Percentiles rank a stretch among this genome's conserved stretches.
phyloP scores from a whole-genome alignment of 2,797 vertebrate genomes.

The Synaphobranchus kaupii region DNA sequence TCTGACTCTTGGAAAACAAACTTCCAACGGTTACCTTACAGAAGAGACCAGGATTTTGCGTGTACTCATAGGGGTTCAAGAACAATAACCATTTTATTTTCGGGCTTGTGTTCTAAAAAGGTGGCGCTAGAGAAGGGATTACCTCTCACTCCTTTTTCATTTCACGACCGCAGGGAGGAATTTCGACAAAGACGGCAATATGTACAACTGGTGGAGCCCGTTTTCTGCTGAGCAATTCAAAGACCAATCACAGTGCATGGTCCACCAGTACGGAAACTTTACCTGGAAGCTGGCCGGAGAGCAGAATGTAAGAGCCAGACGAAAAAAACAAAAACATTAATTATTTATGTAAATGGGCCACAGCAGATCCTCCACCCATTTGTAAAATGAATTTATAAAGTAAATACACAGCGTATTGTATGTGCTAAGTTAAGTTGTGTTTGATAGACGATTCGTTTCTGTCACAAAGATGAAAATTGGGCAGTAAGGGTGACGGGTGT shows the following conservation, averaged over 20 bases:
- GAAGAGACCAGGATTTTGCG: too few species aligned
- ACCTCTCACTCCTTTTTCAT: background rate
- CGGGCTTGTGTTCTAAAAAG: too few species aligned
- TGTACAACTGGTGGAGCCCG: conserved; percentile 98
- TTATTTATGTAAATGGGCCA: background rate
- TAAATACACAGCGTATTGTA: background rate
- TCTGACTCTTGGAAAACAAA: too few species aligned
- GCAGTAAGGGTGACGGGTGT: conserved; percentile 46
- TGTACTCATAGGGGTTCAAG: too few species aligned
- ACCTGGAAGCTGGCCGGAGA: conserved; percentile 89
- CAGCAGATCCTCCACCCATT: background rate
- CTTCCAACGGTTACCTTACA: too few species aligned
- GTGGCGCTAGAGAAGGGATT: too few species aligned
- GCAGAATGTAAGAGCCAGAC: conserved; percentile 80
- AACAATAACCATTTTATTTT: too few species aligned
- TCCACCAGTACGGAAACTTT: conserved; percentile 89
- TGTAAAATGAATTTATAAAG: background rate
- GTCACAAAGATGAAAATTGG: background rate
- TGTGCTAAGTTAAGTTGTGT: background rate
- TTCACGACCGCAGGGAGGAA: conserved; percentile 80
- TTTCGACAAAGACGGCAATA: conserved; percentile 94
- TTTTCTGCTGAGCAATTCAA: conserved; percentile 89
- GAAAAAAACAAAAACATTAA: background rate
- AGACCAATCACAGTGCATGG: conserved; percentile 90
- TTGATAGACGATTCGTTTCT: background rate